Base-by-base conservation (phyloP, 2,888 invertebrate species). In the Caenorhabditis auriculariae region DNA sequence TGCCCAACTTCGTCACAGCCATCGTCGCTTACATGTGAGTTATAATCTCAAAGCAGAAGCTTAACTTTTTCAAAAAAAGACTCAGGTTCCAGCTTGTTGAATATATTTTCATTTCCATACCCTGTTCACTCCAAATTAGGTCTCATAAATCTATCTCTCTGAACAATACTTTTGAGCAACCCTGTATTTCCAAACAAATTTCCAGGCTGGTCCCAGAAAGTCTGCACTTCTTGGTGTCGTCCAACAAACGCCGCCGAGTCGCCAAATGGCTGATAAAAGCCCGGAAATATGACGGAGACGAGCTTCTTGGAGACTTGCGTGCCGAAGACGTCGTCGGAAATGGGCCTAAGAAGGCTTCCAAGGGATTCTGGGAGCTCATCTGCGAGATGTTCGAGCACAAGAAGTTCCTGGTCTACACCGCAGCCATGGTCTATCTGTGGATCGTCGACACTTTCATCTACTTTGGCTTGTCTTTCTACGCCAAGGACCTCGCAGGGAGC, bases 391-490 rank as follows among this genome's bases (percentile, higher is more conserved):
- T 54, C 53, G 54, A 53, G 45, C 59, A 66, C 47, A 69, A 64
- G 43, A 54, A 55, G 29, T 69, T 66, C 54, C 52, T 69, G 32
- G 49, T 59, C n/a, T 69, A 69, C 42, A 54, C 53, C 26, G 32
- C 60, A 17, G 63, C 71, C 5, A 60, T 73, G 64, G 59, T 60
- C 23, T 73, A 73, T 54, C 54, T 70, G 38, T 75, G 75, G 74
- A 67, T 67, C 15, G 59, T 60, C n/a, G 72, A 72, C 49, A 66
- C 60, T 6, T 72, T 78, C 52, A 72, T 76, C 53, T 79, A 78
- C 56, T 79, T 76, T 54, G 79, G 77, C 4, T 54, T 79, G 35
- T 70, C 75, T 6, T 59, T 78, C 28, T 77, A 72, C 56, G 69
- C 69, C 21, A 75, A 70, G 7, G 58, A 74, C 23, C 51, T 78